A percentile compares a stretch with the other conserved stretches of the same genome.
These are phyloP conservation scores for Celastrina argiolus DNA, from an alignment of 2,888 invertebrate species.

Conservation along the genomic window DNA sequence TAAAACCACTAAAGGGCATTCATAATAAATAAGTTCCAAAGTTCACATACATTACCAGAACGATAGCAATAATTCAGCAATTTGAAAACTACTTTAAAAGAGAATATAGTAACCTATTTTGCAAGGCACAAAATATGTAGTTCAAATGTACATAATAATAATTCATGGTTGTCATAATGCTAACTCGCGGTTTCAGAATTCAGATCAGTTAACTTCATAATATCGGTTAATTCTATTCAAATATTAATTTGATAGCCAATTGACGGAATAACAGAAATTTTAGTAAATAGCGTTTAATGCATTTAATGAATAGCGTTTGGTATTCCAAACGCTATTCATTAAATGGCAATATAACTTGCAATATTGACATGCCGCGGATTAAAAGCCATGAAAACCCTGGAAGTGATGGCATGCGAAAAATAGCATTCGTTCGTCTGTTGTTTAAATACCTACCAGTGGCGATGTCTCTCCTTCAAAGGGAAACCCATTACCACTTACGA, in stretches of 20 bases:
- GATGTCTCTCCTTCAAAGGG: too few relatives aligned
- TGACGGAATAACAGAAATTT: neutral
- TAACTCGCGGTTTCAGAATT: neutral
- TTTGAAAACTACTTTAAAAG: too few relatives aligned
- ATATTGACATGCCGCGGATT: neutral
- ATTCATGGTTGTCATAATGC: neutral
- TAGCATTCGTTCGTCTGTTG: neutral
- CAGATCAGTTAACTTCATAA: neutral
- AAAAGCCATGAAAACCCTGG: neutral
- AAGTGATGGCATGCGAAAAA: neutral
- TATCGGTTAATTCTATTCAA: neutral
- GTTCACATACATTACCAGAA: too few relatives aligned
- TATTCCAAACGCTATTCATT: neutral
- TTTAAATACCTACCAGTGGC: too few relatives aligned
- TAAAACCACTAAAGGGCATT: too few relatives aligned
- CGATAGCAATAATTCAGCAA: too few relatives aligned
- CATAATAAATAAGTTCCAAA: too few relatives aligned
- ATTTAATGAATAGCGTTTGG: neutral
- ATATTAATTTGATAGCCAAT: neutral
- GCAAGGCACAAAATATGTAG: too few relatives aligned
- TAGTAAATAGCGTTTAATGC: neutral
- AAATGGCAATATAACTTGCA: neutral
- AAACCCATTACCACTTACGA: too few relatives aligned
- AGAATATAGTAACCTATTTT: too few relatives aligned
- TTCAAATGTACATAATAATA: too few relatives aligned